Conservation (phyloP, 2,113 vertebrate genomes). For the Patagioenas fasciata region DNA sequence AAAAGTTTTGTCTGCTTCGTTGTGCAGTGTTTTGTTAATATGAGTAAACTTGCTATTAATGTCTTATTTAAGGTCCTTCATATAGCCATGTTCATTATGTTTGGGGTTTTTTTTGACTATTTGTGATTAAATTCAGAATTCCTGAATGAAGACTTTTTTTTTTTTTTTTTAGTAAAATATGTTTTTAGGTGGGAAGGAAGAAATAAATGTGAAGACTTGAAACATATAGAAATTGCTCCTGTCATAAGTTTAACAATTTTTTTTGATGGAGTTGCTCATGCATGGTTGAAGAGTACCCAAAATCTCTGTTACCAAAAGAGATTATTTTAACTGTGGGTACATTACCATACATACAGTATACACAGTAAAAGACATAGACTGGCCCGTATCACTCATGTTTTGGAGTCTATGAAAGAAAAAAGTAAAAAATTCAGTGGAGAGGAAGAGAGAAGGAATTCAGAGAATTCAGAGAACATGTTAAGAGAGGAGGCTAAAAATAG, state of each 20-base stretch:
- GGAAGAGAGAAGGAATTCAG: not conserved
- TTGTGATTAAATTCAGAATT: not conserved
- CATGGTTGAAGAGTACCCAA: not conserved
- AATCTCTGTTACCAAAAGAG: not conserved
- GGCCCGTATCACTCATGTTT: not conserved
- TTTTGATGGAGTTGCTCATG: not conserved
- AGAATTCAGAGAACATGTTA: not conserved
- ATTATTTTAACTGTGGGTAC: not conserved
- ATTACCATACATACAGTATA: not conserved
- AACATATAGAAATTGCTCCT: rapidly evolving
- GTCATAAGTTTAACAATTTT: not conserved
- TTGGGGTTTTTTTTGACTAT: not conserved
- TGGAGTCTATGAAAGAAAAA: not conserved
- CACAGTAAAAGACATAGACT: not conserved
- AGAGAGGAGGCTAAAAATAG: not conserved
- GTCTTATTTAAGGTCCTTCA: not conserved
- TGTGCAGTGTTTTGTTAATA: not conserved
- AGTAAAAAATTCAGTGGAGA: not conserved
- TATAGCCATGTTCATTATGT: not conserved
- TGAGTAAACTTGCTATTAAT: not conserved
- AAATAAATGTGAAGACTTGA: not conserved
- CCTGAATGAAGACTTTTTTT: not conserved
- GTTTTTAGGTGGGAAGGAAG: not conserved
- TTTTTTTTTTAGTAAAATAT: not conserved
- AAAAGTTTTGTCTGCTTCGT: not conserved